A percentile compares a stretch with the other conserved stretches of the same genome.
Evolutionary conservation across 2,888 invertebrate genomes (phyloP).

Genomic region (Tortricodes alternella): DNA sequence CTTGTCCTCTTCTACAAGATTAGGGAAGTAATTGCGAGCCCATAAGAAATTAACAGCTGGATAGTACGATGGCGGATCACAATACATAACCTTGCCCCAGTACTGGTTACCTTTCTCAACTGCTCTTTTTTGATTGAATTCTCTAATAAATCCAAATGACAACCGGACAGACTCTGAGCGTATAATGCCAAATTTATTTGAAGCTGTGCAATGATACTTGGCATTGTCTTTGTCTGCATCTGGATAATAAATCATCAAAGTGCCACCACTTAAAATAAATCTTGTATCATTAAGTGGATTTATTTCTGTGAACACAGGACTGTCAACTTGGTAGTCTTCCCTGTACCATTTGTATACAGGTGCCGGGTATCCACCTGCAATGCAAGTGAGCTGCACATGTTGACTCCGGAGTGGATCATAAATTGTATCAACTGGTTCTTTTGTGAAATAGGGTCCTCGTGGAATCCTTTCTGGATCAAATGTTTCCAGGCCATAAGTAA

Average conservation of each 20-base stretch:
- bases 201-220: slow-evolving; percentile 94
- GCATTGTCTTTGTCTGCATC: slow-evolving; percentile 92
- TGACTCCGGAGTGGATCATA: slow-evolving; percentile 91
- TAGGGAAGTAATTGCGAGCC: slow-evolving; percentile 94
- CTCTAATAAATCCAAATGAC: slow-evolving; percentile 94
- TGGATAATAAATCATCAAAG: slow-evolving; percentile 93
- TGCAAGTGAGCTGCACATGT: slow-evolving; percentile 90
- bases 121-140: slow-evolving; percentile 94
- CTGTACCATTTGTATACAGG: slow-evolving; percentile 95
- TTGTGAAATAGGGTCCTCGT: slow-evolving; percentile 93
- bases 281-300: slow-evolving; percentile 89
- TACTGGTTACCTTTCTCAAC: slow-evolving; percentile 93
- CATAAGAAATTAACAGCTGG: slow-evolving; percentile 95
- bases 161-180: slow-evolving; percentile 93
- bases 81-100: slow-evolving; percentile 96
- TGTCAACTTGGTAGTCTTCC: slow-evolving; percentile 92
- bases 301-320: slow-evolving; percentile 87
- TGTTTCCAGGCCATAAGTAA: slow-evolving; percentile 93
- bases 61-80: slow-evolving; percentile 96
- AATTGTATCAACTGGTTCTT: slow-evolving; percentile 91
- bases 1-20: slow-evolving; percentile 96
- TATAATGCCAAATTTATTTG: slow-evolving; percentile 94
- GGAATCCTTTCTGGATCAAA: slow-evolving; percentile 91
- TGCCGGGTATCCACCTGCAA: slow-evolving; percentile 94
- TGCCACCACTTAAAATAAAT: slow-evolving; percentile 95